Evolutionary conservation across 2,888 invertebrate species (phyloP).

Genomic region (Melinopterus prodromus): DNA sequence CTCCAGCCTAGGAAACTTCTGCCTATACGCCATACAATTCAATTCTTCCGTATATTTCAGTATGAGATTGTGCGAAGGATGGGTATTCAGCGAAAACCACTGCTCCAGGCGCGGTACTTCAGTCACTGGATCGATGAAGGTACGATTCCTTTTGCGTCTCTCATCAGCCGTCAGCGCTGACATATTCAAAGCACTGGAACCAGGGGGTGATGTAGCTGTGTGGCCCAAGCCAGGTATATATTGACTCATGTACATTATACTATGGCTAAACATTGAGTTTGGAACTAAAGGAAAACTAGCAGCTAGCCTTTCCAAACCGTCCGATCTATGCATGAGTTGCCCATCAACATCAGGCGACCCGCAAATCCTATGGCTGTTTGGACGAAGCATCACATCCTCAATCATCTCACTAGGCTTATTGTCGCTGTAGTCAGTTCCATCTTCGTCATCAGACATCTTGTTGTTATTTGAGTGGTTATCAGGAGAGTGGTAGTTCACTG

Average conservation of each 20-base stretch:
- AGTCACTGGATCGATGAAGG: slow-evolving; percentile 98
- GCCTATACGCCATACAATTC: slow-evolving; percentile 95
- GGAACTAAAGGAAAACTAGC: slow-evolving; percentile 81
- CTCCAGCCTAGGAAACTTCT: slow-evolving; percentile 98
- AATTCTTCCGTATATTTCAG: slow-evolving; percentile 97
- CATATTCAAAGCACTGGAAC: slow-evolving; percentile 67
- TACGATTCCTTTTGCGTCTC: slow-evolving; percentile 92
- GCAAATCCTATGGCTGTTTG: slow-evolving; percentile 51
- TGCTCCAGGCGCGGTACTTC: slow-evolving; percentile 94
- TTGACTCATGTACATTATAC: slow-evolving; percentile 92
- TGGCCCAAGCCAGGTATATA: slow-evolving; percentile 73
- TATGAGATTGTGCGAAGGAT: slow-evolving; percentile 97
- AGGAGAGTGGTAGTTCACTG: slow-evolving; percentile 59
- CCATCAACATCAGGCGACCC: slow-evolving; percentile 55
- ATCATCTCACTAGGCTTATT: slow-evolving; percentile 39
- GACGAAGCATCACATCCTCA: slow-evolving; percentile 39
- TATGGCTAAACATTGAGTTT: slow-evolving; percentile 88
- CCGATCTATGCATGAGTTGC: slow-evolving; percentile 51
- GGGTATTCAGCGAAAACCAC: slow-evolving; percentile 98
- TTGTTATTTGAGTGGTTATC: slow-evolving; percentile 66
- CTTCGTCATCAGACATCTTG: slow-evolving; percentile 64
- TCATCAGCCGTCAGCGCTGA: slow-evolving; percentile 79
- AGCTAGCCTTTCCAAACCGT: slow-evolving; percentile 59
- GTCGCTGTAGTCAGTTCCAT: slow-evolving; percentile 62
- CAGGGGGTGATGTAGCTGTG: slow-evolving; percentile 64